These are phyloP conservation scores for Parasteatoda lunata DNA, from an alignment of 2,888 invertebrate genomes.

Conservation along the genomic window DNA sequence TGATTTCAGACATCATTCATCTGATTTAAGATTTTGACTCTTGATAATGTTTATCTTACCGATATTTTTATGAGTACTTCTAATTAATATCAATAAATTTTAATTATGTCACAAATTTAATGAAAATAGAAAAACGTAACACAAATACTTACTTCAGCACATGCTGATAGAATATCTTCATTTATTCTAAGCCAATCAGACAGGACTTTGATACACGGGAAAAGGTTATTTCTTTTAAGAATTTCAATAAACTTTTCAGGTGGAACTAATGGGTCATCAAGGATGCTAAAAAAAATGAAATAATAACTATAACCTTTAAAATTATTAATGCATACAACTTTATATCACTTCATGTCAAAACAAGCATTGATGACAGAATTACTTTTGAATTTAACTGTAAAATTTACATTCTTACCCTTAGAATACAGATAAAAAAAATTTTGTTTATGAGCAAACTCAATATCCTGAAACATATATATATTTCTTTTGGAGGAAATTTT, in stretches of 20 bases:
- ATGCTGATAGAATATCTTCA: conserved; percentile 79
- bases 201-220: conserved; percentile 83
- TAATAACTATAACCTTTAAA: neutral
- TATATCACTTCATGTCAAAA: too few relatives aligned
- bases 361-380: too few relatives aligned
- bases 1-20: neutral
- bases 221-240: conserved; percentile 44
- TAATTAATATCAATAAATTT: neutral
- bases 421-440: too few relatives aligned
- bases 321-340: too few relatives aligned
- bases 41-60: neutral
- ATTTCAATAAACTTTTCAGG: conserved; percentile 41
- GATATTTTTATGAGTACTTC: neutral
- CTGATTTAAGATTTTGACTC: neutral
- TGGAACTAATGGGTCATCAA: conserved; percentile 73
- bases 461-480: too few relatives aligned
- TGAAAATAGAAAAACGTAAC: neutral
- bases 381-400: too few relatives aligned
- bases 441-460: too few relatives aligned
- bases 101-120: neutral
- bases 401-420: too few relatives aligned
- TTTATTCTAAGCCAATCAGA: conserved; percentile 90
- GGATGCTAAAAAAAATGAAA: conserved; percentile 15
- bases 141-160: conserved; percentile 54
- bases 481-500: too few relatives aligned